phyloP scores from a whole-genome alignment of 2,113 vertebrate species.

The Cyphomyrus plagiostoma region DNA sequence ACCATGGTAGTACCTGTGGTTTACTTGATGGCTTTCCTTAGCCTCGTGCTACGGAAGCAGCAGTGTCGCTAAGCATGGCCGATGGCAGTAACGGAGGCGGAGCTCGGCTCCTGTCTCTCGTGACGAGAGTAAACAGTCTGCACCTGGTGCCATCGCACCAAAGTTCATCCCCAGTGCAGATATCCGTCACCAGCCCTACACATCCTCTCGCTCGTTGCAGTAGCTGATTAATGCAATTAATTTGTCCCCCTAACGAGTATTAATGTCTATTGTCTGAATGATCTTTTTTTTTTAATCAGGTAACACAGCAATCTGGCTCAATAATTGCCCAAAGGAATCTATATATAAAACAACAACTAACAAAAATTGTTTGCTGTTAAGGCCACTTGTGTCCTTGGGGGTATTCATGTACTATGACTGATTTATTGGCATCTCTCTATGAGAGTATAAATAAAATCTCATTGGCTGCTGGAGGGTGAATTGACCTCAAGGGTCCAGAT shows the following conservation, averaged over 20 bases:
- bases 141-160: neutral
- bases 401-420: neutral
- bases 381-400: neutral
- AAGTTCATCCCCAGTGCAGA: neutral
- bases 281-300: neutral
- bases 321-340: neutral
- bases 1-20: neutral
- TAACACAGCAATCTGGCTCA: neutral
- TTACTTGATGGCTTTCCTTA: neutral
- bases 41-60: neutral
- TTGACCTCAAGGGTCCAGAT: neutral
- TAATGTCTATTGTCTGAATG: neutral
- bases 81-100: neutral
- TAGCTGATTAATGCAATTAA: neutral
- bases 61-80: neutral
- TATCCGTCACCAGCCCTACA: neutral
- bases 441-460: neutral
- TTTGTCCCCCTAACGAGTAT: neutral
- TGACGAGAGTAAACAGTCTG: neutral
- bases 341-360: neutral
- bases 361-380: neutral
- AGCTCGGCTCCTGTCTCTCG: neutral
- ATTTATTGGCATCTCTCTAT: neutral
- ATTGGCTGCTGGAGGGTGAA: neutral
- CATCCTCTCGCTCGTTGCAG: neutral